Evolutionary conservation across 2,888 invertebrate genomes (phyloP), one percentile per base, ranked within the genome.

Genomic region (Phytoseiulus persimilis): DNA sequence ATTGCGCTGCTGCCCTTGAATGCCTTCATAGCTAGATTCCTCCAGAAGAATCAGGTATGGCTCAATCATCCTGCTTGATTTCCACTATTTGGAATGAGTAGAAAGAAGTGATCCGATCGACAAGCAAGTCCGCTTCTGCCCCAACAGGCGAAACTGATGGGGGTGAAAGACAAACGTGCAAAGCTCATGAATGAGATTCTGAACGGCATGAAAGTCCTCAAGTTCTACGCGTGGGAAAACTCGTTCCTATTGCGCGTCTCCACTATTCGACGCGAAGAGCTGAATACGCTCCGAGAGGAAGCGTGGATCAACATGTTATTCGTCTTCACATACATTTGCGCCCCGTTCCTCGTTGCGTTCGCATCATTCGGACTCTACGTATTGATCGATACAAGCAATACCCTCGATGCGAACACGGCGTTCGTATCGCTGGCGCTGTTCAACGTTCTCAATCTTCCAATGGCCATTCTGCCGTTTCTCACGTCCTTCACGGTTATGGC

Each of bases 181-280:
- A 93, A 93, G 90, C 91, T 93, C 90, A 97, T 97, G 96, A 97
- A 96, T 92, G 98, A 98, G 94, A 95, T 97, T 91, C 94, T 98
- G 90, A 96, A 95, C 92, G 97, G 97, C 89, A 97, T 98, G 91
- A 97, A 97, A 94, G 90, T 91, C 2, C 45, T 91, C 14, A 91
- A 90, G 83, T 83, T 91, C 1, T 91, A 91, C 45, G 91, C 90
- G 14, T 91, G 91, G 90, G 91, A 91, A 90, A 0, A 31, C 6
- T 6, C 90, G n/a, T 91, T 91, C 65, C 84, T 90, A 39, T 31
- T 32, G 9, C 31, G 84, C 23, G 87, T 90, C 33, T 31, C 83
- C n/a, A 45, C 46, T 0, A 89, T 91, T 18, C 65, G 91, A 89
- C 9, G 83, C 23, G 89, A 90, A 46, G 91, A 91, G 89, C 32